Evolutionary conservation across 2,888 invertebrate genomes (phyloP).

Genomic region (Acrocera orbiculus): DNA sequence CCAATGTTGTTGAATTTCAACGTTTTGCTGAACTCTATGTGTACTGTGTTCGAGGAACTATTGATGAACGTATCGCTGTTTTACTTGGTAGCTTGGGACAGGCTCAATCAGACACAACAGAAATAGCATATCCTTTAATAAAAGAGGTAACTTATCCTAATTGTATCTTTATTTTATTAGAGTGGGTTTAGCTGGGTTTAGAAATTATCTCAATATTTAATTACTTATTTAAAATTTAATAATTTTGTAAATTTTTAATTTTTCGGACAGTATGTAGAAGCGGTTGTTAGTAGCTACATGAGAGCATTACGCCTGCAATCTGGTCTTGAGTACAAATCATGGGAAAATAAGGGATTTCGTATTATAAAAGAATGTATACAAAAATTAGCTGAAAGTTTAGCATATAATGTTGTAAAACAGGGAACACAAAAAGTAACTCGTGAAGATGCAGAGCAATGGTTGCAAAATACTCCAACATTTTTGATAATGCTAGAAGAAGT

Average conservation of each 20-base stretch:
- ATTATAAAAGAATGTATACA: conserved; percentile 37
- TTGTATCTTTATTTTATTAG: no score
- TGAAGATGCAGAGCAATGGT: conserved; percentile 23
- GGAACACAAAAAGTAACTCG: conserved; percentile 20
- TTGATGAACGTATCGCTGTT: conserved; percentile 43
- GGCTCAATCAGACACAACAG: conserved; percentile 34
- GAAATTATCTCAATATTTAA: neutral
- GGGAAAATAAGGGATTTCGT: conserved; percentile 42
- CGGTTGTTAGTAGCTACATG: conserved; percentile 57
- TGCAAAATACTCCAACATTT: conserved; percentile 35
- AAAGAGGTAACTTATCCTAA: conserved; percentile 45
- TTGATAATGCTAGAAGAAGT: conserved; percentile 37
- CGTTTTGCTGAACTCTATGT: conserved; percentile 52
- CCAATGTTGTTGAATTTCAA: conserved; percentile 39
- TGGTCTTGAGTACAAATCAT: conserved; percentile 37
- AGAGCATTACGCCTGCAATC: conserved; percentile 43
- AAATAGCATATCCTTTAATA: conserved; percentile 41
- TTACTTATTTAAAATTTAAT: neutral
- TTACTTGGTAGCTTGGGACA: conserved; percentile 40
- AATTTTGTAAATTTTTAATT: neutral
- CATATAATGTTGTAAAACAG: conserved; percentile 25
- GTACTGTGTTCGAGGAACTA: conserved; percentile 47
- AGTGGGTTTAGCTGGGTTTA: neutral
- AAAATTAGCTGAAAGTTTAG: conserved; percentile 39
- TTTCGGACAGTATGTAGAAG: conserved; percentile 45